A percentile compares a stretch with the other conserved stretches of the same genome.
These are phyloP conservation scores for Harpagoxenus sublaevis DNA, from an alignment of 2,888 invertebrate species.

Conservation along the genomic window DNA sequence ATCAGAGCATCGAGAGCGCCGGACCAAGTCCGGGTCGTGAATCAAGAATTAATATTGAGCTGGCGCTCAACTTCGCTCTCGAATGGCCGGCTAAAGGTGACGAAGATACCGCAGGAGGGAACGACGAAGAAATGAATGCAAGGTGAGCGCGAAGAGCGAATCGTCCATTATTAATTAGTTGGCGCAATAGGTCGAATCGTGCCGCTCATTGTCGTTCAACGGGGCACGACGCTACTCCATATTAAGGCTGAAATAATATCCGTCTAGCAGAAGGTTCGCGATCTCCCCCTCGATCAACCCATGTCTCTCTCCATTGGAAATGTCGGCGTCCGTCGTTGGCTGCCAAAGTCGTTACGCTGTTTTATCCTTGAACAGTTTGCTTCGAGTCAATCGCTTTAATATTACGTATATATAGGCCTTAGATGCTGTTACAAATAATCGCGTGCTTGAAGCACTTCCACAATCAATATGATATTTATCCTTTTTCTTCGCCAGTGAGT, in stretches of 20 bases:
- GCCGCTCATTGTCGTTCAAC: constrained; percentile 43
- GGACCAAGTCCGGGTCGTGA: constrained; percentile 68
- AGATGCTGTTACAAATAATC: constrained; percentile 15
- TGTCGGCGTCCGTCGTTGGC: constrained; percentile 33
- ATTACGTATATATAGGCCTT: background rate
- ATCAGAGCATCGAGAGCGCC: constrained; percentile 43
- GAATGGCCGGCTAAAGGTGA: constrained; percentile 30
- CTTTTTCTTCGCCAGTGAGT: no score
- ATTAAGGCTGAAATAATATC: constrained; percentile 51
- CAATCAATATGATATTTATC: background rate
- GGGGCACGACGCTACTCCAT: constrained; percentile 42
- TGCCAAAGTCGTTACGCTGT: constrained; percentile 39
- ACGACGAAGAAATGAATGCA: constrained; percentile 18
- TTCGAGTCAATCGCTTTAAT: constrained; percentile 26
- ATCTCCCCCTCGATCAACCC: constrained; percentile 21
- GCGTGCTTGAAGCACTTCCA: background rate
- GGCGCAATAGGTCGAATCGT: constrained; percentile 67
- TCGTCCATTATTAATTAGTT: constrained; percentile 67
- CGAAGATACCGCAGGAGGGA: constrained; percentile 12
- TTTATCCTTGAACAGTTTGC: constrained; percentile 40
- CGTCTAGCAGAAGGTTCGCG: constrained; percentile 13
- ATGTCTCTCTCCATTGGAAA: constrained; percentile 29
- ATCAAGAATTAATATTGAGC: constrained; percentile 63
- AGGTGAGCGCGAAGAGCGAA: constrained; percentile 34
- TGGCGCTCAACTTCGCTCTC: constrained; percentile 15